A percentile compares a stretch with the other conserved stretches of the same genome.
These are phyloP conservation scores for Drosophila nr. medialis DNA, from an alignment of 2,888 invertebrate genomes.

Conservation along the genomic window DNA sequence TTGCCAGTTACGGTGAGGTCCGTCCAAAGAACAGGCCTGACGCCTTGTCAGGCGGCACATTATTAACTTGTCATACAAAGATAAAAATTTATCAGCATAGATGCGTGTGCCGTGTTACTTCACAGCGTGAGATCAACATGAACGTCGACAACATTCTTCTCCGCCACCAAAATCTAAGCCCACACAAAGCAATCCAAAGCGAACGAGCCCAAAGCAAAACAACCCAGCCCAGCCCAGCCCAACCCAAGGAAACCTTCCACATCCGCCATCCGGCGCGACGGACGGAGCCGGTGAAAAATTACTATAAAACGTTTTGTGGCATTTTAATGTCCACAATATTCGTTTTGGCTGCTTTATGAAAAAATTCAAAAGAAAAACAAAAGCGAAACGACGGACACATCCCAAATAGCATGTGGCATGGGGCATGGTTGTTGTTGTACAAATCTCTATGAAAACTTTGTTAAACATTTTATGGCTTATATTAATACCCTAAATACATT, in stretches of 20 bases:
- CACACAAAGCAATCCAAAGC: neutral
- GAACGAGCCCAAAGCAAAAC: constrained; percentile 1
- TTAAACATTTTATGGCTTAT: neutral
- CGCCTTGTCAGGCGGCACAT: constrained; percentile 64
- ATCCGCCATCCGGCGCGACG: constrained; percentile 1
- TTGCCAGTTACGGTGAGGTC: neutral
- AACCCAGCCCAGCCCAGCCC: neutral
- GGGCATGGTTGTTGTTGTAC: neutral
- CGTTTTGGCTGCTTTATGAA: constrained; percentile 64
- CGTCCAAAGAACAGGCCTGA: constrained; percentile 20
- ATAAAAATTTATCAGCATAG: constrained; percentile 81
- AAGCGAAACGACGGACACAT: constrained; percentile 42
- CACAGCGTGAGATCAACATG: constrained; percentile 74
- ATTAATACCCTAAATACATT: neutral
- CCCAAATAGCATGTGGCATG: constrained; percentile 1
- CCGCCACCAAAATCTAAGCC: constrained; percentile 1
- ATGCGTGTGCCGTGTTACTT: constrained; percentile 63
- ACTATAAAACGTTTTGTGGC: constrained; percentile 82
- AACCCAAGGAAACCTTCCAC: constrained; percentile 17
- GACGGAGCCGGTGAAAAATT: constrained; percentile 68
- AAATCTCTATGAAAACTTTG: neutral
- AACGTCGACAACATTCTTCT: constrained; percentile 56
- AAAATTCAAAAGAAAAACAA: constrained; percentile 67
- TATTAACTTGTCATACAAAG: constrained; percentile 83
- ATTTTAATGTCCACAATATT: constrained; percentile 77